Evolutionary conservation across 2,113 vertebrate species (phyloP).

Genomic region (Axis porcinus): DNA sequence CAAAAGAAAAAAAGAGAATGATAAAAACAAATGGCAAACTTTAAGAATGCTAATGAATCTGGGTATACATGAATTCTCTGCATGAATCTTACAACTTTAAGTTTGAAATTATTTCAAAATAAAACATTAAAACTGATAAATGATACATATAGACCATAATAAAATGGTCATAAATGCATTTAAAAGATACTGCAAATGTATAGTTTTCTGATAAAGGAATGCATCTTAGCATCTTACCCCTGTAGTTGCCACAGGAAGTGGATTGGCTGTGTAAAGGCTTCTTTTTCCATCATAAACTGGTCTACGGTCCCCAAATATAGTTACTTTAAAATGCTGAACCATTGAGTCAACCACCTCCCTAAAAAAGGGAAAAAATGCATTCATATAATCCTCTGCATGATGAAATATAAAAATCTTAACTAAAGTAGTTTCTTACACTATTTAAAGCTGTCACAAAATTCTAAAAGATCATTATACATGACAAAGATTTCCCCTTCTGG

Average conservation of each 20-base stretch:
- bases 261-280: slow-evolving; percentile 96
- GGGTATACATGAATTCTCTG: neutral
- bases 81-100: neutral
- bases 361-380: slow-evolving; percentile 59
- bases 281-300: slow-evolving; percentile 98
- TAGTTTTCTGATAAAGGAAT: slow-evolving; percentile 2
- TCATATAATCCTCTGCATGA: slow-evolving; percentile 40
- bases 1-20: neutral
- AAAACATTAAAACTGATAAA: slow-evolving; percentile 1
- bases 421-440: slow-evolving; percentile 52
- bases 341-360: slow-evolving; percentile 99
- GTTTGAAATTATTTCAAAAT: slow-evolving; percentile 44
- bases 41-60: neutral
- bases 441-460: slow-evolving; percentile 35
- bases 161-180: neutral
- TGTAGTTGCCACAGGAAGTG: slow-evolving; percentile 94
- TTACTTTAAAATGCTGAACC: slow-evolving; percentile 99
- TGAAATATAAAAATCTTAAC: slow-evolving; percentile 49
- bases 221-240: slow-evolving; percentile 90
- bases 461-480: slow-evolving; percentile 19
- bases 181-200: slow-evolving; percentile 20
- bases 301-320: slow-evolving; percentile 96
- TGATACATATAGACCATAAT: neutral
- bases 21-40: slow-evolving; percentile 2
- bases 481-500: slow-evolving; percentile 36